Base-by-base conservation (phyloP, 2,797 vertebrate genomes). In the Sebastes variabilis region DNA sequence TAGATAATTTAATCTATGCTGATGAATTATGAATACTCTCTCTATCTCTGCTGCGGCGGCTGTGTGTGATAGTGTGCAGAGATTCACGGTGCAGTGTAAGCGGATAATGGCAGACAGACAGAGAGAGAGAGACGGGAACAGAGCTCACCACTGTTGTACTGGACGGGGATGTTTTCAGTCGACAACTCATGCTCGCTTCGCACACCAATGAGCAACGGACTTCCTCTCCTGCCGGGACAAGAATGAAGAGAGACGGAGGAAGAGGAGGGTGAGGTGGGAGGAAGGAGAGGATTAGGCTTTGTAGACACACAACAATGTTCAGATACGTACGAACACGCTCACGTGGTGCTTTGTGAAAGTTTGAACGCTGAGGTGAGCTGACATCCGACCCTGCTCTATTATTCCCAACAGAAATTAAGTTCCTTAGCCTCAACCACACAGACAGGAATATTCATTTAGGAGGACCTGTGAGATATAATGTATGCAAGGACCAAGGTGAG, bases 151-250 rank as follows among this genome's bases (percentile, higher is more conserved):
- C 91, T 96, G 89, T 97, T 96, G 70, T 99, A 99, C 87, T 98
- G 95, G 90, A 99, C 69, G 2, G 97, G 97, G 92, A 99, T 96
- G 90, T 98, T 94, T 73, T 99, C 97, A 4, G 97, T 97, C 66
- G 95, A 96, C 68, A 98, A 96, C 80, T 97, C 96, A 55, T 96
- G 96, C 90, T 98, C 96, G 89, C 98, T 98, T 74, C 96, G 95
- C 79, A 99, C 96, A 24, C 98, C 98, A 36, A 99, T 99, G 67
- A 99, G 96, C 88, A 99, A 84, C 8, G 98, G 98, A 85, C 98
- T 99, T 83, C 98, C 98, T 93, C 98, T 97, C 94, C 98, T 99
- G 92, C 14, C 16, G 72, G 58, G 84, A 79, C 6, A 36, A 72
- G 60, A 66, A 69, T 49, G 60, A 83, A 66, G 38, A 52, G 32